Conservation (phyloP, 2,113 vertebrate genomes). For the Hippocampus guttulatus region DNA sequence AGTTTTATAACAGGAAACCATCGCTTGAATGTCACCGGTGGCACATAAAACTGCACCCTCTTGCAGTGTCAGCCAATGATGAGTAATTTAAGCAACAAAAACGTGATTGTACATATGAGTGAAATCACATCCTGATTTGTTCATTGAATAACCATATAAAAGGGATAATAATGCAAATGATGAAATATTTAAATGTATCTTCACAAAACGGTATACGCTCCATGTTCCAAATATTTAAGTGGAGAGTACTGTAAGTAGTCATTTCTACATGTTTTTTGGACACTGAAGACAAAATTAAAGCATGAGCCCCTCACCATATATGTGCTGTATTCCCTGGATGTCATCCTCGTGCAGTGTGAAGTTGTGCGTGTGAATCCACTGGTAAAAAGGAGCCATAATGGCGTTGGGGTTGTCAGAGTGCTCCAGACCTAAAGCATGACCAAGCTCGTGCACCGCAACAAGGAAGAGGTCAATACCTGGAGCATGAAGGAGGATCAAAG, state of each 20-base stretch:
- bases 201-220: too few relatives aligned
- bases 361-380: conserved; percentile 87
- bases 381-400: conserved; percentile 95
- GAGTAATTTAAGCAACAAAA: too few relatives aligned
- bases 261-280: neutral
- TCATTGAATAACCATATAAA: too few relatives aligned
- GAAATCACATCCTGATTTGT: too few relatives aligned
- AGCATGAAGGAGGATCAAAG: neutral
- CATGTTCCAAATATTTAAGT: too few relatives aligned
- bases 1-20: neutral
- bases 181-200: too few relatives aligned
- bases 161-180: too few relatives aligned
- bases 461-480: conserved; percentile 92
- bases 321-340: conserved; percentile 85
- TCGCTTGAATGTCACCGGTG: neutral
- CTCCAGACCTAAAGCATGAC: conserved; percentile 90
- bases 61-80: too few relatives aligned
- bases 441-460: conserved; percentile 86
- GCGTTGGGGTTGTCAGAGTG: conserved; percentile 88
- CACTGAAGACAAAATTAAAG: neutral
- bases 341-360: conserved; percentile 90
- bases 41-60: too few relatives aligned
- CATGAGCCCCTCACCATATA: conserved; percentile 79
- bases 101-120: too few relatives aligned
- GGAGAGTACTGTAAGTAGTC: too few relatives aligned